A percentile compares a stretch with the other conserved stretches of the same genome.
These are phyloP conservation scores for Hylomyscus alleni DNA, from an alignment of 2,797 vertebrate genomes.

Conservation along the genomic window DNA sequence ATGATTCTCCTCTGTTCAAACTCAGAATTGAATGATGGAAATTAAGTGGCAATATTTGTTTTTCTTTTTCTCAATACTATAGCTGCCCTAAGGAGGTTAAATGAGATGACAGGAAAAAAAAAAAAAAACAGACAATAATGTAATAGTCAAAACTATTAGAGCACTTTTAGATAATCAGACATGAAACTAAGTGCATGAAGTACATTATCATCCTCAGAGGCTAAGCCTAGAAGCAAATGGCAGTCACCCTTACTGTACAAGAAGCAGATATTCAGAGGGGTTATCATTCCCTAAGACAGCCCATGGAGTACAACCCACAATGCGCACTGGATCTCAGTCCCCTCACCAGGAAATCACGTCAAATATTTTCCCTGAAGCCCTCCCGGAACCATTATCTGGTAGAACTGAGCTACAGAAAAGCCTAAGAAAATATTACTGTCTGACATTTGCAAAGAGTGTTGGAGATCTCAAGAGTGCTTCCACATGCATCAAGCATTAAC, in stretches of 20 bases:
- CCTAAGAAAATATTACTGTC: constrained; percentile 67
- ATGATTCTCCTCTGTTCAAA: constrained; percentile 29
- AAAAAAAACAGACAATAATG: background rate
- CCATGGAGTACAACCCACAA: background rate
- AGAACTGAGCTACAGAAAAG: constrained; percentile 40
- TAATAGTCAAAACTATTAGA: background rate
- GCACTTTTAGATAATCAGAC: constrained; percentile 25
- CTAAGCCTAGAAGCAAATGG: background rate
- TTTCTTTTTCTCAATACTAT: background rate
- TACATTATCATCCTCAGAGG: background rate
- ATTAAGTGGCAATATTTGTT: constrained; percentile 6
- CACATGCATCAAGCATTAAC: constrained; percentile 21
- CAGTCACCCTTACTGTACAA: background rate
- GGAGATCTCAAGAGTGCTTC: constrained; percentile 56
- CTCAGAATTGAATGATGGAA: background rate
- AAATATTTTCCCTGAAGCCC: constrained; percentile 37
- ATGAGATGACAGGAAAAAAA: background rate
- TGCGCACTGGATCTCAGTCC: background rate
- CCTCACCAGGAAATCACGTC: constrained; percentile 11
- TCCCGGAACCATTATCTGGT: constrained; percentile 31
- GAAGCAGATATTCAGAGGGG: background rate
- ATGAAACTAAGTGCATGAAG: constrained; percentile 18
- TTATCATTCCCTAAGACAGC: background rate
- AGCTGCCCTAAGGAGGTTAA: background rate
- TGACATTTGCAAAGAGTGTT: constrained; percentile 65